Percentiles rank a stretch among this genome's conserved stretches.
Conservation (phyloP, 2,888 invertebrate genomes). For the Zele albiditarsus region DNA sequence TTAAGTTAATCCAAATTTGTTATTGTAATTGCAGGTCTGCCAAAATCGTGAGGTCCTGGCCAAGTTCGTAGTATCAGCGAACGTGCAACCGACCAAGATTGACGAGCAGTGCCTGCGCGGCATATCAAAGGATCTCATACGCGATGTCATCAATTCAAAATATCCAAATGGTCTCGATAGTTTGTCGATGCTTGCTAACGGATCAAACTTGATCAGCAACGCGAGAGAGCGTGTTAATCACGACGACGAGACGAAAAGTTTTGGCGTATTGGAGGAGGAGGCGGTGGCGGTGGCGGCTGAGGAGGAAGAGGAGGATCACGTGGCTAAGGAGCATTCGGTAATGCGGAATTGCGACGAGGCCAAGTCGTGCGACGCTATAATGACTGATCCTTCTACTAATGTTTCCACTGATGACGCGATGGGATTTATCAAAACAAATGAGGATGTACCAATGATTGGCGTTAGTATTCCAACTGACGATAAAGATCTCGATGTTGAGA, state of each 20-base stretch:
- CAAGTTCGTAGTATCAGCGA: conserved; percentile 70
- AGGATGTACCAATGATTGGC: conserved; percentile 73
- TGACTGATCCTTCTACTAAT: conserved; percentile 63
- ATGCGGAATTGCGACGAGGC: conserved; percentile 26
- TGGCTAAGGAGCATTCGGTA: conserved; percentile 40
- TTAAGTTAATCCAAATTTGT: background rate
- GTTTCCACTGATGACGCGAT: conserved; percentile 70
- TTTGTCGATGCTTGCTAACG: conserved; percentile 63
- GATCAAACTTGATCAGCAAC: conserved; percentile 61
- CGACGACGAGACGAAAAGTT: conserved; percentile 66
- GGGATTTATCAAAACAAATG: conserved; percentile 75
- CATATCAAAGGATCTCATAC: conserved; percentile 69
- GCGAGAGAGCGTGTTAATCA: conserved; percentile 50
- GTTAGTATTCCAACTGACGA: conserved; percentile 42
- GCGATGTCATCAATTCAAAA: conserved; percentile 71
- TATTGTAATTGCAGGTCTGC: conserved; percentile 55
- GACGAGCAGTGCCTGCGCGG: conserved; percentile 70
- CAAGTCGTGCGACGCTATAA: conserved; percentile 47
- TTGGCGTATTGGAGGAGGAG: conserved; percentile 68
- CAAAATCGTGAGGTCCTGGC: conserved; percentile 70
- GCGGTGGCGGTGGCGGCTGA: conserved; percentile 67
- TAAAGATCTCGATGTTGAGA: conserved; percentile 43
- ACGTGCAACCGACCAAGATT: conserved; percentile 70
- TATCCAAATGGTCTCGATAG: conserved; percentile 69
- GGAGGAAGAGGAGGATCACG: conserved; percentile 50